Conservation (phyloP, 2,113 vertebrate genomes). For the Seriola rivoliana region DNA sequence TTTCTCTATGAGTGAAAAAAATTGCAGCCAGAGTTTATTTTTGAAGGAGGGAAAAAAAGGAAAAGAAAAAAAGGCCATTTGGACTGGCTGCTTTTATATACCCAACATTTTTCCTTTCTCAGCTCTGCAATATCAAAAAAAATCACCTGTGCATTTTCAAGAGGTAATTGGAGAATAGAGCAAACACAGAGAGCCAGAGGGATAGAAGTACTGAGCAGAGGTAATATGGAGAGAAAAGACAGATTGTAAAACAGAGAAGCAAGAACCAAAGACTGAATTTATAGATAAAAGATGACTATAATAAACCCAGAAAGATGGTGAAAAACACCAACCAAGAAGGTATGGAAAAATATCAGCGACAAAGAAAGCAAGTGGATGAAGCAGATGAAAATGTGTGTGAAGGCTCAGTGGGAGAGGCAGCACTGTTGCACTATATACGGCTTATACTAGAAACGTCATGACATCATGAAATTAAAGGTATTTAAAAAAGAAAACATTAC, state of each 20-base stretch:
- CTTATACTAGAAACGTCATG: neutral
- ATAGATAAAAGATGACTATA: conserved; percentile 42
- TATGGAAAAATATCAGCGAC: conserved; percentile 22
- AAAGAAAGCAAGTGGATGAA: conserved; percentile 8
- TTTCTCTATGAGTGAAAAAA: conserved; percentile 50
- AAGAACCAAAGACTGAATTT: conserved; percentile 19
- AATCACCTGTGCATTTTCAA: conserved; percentile 68
- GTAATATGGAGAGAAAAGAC: conserved; percentile 26
- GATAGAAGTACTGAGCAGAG: conserved; percentile 45
- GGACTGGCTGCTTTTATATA: conserved; percentile 57
- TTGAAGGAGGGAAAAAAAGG: conserved; percentile 17
- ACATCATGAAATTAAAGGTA: neutral
- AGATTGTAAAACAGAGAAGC: conserved; percentile 27
- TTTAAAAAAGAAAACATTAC: neutral
- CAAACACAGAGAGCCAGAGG: conserved; percentile 50
- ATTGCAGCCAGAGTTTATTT: conserved; percentile 41
- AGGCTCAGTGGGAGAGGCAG: conserved; percentile 19
- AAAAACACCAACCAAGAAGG: conserved; percentile 37
- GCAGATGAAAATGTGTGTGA: conserved; percentile 24
- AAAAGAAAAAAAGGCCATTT: conserved; percentile 55
- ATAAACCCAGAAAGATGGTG: conserved; percentile 24
- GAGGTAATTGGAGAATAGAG: conserved; percentile 68
- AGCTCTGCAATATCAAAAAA: conserved; percentile 66
- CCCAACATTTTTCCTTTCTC: conserved; percentile 45
- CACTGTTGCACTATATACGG: neutral